These are phyloP conservation scores for Psammodynastes pulverulentus DNA, from an alignment of 2,113 vertebrate genomes.

Conservation along the genomic window DNA sequence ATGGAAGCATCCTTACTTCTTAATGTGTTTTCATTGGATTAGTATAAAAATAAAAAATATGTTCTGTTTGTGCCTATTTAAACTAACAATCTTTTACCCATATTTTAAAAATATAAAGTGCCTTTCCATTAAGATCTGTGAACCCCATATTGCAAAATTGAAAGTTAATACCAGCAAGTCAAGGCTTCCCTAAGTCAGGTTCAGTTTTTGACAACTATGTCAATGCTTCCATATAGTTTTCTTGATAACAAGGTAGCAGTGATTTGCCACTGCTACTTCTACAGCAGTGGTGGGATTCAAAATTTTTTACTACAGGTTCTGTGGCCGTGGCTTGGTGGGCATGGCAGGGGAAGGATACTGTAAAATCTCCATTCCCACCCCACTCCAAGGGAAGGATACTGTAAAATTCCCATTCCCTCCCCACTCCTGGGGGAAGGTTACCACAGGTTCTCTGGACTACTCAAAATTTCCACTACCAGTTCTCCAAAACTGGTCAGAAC, in stretches of 20 bases:
- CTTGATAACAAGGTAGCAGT: neutral
- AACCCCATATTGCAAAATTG: neutral
- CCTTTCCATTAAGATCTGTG: neutral
- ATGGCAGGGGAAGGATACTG: no score
- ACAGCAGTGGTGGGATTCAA: no score
- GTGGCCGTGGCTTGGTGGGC: no score
- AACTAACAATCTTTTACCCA: neutral
- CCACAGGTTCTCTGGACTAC: no score
- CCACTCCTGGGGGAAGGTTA: no score
- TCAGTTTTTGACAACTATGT: neutral
- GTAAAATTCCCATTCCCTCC: no score
- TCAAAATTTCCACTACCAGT: no score
- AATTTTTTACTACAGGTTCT: no score
- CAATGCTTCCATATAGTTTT: neutral
- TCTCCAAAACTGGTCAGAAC: no score
- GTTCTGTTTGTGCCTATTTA: neutral
- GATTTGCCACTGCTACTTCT: neutral
- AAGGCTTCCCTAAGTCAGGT: neutral
- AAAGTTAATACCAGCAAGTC: neutral
- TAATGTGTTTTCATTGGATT: neutral
- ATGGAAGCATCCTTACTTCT: neutral
- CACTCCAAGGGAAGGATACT: no score
- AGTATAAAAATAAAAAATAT: neutral
- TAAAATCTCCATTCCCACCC: no score
- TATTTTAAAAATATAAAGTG: neutral